Conservation (phyloP, 2,113 vertebrate genomes). For the Pelecanoides urinatrix region DNA sequence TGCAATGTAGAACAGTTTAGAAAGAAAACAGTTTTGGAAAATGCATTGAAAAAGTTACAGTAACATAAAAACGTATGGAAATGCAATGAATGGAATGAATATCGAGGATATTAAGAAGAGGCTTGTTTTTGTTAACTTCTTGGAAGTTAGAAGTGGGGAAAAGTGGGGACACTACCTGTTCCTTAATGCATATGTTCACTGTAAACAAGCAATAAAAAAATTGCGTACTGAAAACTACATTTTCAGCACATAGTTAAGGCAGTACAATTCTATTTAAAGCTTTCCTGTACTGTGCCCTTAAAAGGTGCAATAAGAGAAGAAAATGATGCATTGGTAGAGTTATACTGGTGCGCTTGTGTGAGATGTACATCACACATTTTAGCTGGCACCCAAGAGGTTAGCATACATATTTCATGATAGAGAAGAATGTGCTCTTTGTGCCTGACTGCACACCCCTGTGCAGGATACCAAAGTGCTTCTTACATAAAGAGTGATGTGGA, state of each 20-base stretch:
- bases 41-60: neutral
- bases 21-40: neutral
- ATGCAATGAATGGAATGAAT: neutral
- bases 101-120: neutral
- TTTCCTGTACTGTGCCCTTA: neutral
- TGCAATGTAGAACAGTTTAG: neutral
- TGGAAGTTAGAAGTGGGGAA: neutral
- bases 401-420: slow-evolving; percentile 46
- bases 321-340: neutral
- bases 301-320: neutral
- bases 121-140: neutral
- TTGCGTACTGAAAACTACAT: neutral
- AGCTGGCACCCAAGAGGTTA: slow-evolving; percentile 26
- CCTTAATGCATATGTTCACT: neutral
- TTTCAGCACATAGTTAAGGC: neutral
- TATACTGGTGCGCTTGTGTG: neutral
- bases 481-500: slow-evolving; percentile 1
- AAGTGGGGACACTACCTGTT: neutral
- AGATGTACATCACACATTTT: neutral
- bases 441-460: slow-evolving; percentile 16
- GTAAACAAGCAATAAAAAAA: neutral
- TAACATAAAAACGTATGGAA: neutral
- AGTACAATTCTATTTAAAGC: neutral
- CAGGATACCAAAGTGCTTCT: slow-evolving; percentile 24
- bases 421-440: slow-evolving; percentile 48